These are phyloP conservation scores for Eptatretus burgeri DNA, from an alignment of 2,113 vertebrate genomes.

Conservation along the genomic window DNA sequence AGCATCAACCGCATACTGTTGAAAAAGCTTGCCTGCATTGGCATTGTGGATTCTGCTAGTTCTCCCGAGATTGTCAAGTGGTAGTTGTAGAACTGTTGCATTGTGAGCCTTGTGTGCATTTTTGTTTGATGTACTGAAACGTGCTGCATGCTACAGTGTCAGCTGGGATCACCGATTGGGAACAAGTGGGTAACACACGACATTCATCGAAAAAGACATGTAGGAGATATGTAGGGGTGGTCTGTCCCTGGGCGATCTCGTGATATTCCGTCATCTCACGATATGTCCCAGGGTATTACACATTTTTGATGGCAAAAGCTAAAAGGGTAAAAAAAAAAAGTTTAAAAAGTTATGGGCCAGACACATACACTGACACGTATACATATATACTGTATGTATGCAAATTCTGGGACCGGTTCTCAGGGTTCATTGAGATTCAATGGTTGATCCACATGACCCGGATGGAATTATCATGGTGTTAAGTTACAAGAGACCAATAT, in stretches of 20 bases:
- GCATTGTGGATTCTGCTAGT: neutral
- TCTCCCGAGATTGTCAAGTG: neutral
- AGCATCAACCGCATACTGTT: neutral
- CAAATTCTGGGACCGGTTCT: no score
- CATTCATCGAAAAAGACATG: neutral
- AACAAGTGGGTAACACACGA: neutral
- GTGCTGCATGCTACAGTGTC: slow-evolving; percentile 4
- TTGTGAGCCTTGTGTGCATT: neutral
- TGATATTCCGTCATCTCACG: no score
- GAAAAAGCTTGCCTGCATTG: neutral
- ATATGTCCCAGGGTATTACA: no score
- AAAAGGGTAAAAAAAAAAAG: no score
- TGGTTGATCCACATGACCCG: no score
- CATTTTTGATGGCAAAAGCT: no score
- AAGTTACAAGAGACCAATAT: no score
- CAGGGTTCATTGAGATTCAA: no score
- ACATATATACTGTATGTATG: no score
- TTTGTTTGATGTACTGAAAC: neutral
- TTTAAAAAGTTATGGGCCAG: no score
- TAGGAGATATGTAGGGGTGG: neutral
- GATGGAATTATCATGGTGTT: no score
- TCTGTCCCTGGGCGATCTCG: neutral
- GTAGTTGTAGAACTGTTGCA: neutral
- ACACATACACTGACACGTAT: no score
- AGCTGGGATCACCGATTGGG: neutral